A percentile compares a stretch with the other conserved stretches of the same genome.
These are phyloP conservation scores for Talpa occidentalis DNA, from an alignment of 2,113 vertebrate genomes.

Conservation along the genomic window DNA sequence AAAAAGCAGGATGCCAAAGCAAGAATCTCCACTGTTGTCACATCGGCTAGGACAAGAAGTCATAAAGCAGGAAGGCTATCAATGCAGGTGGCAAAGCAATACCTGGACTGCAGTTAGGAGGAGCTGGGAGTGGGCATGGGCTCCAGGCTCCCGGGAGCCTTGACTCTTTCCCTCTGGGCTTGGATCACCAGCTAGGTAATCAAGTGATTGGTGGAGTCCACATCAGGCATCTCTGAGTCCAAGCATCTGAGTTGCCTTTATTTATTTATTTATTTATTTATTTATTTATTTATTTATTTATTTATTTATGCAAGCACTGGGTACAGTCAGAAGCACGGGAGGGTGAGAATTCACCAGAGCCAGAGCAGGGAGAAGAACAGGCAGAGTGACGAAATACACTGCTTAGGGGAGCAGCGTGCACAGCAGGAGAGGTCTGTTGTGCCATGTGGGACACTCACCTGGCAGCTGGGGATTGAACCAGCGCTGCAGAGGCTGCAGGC, in stretches of 20 bases:
- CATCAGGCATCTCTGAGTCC: not conserved
- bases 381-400: too few species aligned
- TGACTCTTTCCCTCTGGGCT: not conserved
- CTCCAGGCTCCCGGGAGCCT: not conserved
- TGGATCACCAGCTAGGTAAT: not conserved
- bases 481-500: too few species aligned
- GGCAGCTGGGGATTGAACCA: too few species aligned
- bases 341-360: too few species aligned
- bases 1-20: slow-evolving; percentile 14
- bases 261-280: too few species aligned
- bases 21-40: slow-evolving; percentile 52
- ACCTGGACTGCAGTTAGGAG: not conserved
- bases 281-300: too few species aligned
- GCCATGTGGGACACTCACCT: too few species aligned
- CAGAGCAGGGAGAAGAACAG: too few species aligned
- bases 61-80: slow-evolving; percentile 24
- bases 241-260: not conserved
- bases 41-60: slow-evolving; percentile 37
- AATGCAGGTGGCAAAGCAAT: not conserved
- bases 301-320: too few species aligned
- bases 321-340: too few species aligned
- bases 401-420: too few species aligned
- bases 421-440: too few species aligned
- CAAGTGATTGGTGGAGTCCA: not conserved
- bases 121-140: not conserved